Evolutionary conservation across 2,797 vertebrate species (phyloP).

Genomic region (Tiaroga cobitis): DNA sequence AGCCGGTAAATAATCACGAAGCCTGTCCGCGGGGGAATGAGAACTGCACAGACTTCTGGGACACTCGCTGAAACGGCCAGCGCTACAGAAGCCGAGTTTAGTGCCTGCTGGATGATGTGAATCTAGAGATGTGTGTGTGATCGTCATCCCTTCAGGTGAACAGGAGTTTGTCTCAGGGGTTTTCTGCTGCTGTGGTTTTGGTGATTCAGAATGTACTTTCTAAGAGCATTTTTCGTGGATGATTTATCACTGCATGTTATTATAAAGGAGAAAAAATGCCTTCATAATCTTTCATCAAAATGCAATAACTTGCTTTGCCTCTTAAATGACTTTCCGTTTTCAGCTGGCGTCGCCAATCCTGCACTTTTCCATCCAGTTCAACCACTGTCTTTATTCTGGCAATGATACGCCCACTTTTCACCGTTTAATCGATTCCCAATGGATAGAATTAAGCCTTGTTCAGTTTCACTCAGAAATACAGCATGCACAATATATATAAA

Average conservation of each 20-base stretch:
- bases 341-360: neutral
- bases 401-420: neutral
- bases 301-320: conserved; percentile 19
- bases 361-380: neutral
- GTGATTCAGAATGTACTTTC: neutral
- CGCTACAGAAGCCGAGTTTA: neutral
- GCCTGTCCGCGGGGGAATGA: conserved; percentile 53
- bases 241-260: neutral
- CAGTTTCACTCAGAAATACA: neutral
- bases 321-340: neutral
- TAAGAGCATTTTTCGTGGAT: neutral
- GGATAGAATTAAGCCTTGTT: neutral
- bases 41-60: conserved; percentile 59
- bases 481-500: too few relatives aligned
- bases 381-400: neutral
- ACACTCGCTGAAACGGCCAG: conserved; percentile 65
- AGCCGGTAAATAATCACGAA: conserved; percentile 63
- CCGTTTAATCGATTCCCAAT: neutral
- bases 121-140: conserved; percentile 1
- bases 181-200: neutral
- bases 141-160: conserved; percentile 2
- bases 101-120: conserved; percentile 20
- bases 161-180: conserved; percentile 5
- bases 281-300: conserved; percentile 13
- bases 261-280: neutral